A percentile compares a stretch with the other conserved stretches of the same genome.
Conservation (phyloP, 2,888 invertebrate species). For the Pachliopta kotzebuea region DNA sequence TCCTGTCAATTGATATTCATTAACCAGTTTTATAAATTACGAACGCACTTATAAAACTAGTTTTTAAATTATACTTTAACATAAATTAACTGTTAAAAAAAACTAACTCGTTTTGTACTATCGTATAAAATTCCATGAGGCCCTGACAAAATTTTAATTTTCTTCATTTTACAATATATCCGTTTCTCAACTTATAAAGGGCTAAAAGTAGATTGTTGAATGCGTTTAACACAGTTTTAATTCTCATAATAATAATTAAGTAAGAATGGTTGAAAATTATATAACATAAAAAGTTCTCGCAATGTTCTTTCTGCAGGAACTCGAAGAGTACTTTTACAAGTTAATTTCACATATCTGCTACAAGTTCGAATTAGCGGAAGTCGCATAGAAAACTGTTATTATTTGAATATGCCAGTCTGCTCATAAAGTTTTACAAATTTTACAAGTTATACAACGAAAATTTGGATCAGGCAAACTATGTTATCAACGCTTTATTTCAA, state of each 20-base stretch:
- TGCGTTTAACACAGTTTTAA: not conserved
- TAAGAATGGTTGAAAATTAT: too few species aligned
- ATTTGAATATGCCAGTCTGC: too few species aligned
- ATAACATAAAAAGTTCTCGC: too few species aligned
- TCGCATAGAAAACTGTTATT: too few species aligned
- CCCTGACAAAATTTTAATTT: not conserved
- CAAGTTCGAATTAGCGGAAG: too few species aligned
- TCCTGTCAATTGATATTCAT: conserved; percentile 33
- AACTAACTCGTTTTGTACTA: conserved; percentile 1
- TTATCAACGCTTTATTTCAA: too few species aligned
- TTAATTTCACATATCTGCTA: too few species aligned
- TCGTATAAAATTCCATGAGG: not conserved
- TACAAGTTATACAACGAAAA: too few species aligned
- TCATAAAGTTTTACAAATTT: too few species aligned
- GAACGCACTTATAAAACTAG: conserved; percentile 12
- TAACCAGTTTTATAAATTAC: conserved; percentile 8
- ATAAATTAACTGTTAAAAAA: not conserved
- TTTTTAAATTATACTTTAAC: conserved; percentile 6
- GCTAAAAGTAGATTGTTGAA: not conserved
- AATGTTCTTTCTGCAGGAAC: too few species aligned
- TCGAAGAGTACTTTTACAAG: too few species aligned
- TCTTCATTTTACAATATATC: not conserved
- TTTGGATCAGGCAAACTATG: too few species aligned
- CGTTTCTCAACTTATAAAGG: not conserved
- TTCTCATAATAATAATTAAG: not conserved